Evolutionary conservation across 2,888 invertebrate genomes (phyloP), one percentile per base, ranked within the genome.

Genomic region (Incurvaria masculella): DNA sequence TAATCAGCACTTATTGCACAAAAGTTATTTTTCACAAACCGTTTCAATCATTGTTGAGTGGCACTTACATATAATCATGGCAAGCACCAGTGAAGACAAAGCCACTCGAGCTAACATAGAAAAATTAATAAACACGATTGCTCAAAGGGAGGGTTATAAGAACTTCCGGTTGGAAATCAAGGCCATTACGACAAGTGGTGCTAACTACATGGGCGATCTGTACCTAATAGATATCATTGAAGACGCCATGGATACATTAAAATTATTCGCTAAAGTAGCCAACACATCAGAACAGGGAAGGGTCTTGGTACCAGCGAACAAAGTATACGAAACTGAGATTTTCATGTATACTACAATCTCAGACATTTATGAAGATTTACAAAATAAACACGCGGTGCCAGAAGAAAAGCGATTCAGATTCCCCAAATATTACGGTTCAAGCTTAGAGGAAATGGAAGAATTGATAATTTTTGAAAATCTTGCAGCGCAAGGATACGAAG

Each of bases 381-480:
- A 53, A 47, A 20, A 38, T 16, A 43, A 47, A 17, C 27, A 51
- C 40, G 14, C 26, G 2, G 19, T 53, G 5, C 21, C 26, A 4
- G 49, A 49, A 16, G 33, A 47, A 21, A 27, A 50, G 4, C 46
- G 46, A 47, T 40, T 51, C 6, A 41, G 23, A 3, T 27, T 51
- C 3, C 33, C 51, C 10, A 48, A 48, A 46, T 50, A 45, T 26
- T 53, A 53, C 11, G 48, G 46, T 2, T 42, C 42, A 18, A 45
- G 41, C 8, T 18, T 42, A 8, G 26, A 20, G 11, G 14, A 38
- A 18, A 23, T 21, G 6, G 45, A 51, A 21, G 51, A 53, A 26
- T 43, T 42, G 6, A 44, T 53, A 2, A 19, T 53, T 8, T 38
- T 53, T 14, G 50, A 53, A 21, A 43, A 53, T 48, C 26, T 51